Percentiles rank a stretch among this genome's conserved stretches.
Evolutionary conservation across 2,113 vertebrate species (phyloP).

Genomic region (Paraplagusia blochii): DNA sequence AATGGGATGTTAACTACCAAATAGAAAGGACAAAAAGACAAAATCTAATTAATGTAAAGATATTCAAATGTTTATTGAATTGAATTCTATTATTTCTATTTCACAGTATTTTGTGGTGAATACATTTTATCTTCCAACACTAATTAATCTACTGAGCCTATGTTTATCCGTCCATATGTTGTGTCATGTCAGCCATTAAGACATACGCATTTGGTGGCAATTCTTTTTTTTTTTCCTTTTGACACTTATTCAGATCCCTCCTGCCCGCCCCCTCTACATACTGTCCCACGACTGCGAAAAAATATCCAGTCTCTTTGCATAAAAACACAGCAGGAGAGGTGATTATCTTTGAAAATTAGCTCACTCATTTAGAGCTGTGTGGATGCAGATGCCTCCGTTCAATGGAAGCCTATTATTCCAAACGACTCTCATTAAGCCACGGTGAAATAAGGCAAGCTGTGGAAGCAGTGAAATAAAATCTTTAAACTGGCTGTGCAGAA

Average conservation of each 20-base stretch:
- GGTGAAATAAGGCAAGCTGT: conserved; percentile 74
- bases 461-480: conserved; percentile 73
- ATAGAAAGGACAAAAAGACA: conserved; percentile 4
- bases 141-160: no score
- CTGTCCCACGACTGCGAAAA: conserved; percentile 31
- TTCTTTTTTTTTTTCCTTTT: no score
- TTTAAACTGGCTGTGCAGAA: conserved; percentile 66
- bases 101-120: no score
- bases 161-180: no score
- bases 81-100: no score
- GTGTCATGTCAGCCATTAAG: no score
- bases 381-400: conserved; percentile 81
- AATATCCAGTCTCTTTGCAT: conserved; percentile 66
- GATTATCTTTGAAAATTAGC: conserved; percentile 79
- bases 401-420: conserved; percentile 74
- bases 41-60: no score
- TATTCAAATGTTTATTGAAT: no score
- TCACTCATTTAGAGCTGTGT: conserved; percentile 78
- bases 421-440: conserved; percentile 75
- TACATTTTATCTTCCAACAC: no score
- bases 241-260: no score
- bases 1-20: background rate
- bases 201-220: no score
- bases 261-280: no score
- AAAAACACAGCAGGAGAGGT: conserved; percentile 70